A percentile compares a stretch with the other conserved stretches of the same genome.
Conservation (phyloP, 2,113 vertebrate genomes). For the Dasyprocta punctata region DNA sequence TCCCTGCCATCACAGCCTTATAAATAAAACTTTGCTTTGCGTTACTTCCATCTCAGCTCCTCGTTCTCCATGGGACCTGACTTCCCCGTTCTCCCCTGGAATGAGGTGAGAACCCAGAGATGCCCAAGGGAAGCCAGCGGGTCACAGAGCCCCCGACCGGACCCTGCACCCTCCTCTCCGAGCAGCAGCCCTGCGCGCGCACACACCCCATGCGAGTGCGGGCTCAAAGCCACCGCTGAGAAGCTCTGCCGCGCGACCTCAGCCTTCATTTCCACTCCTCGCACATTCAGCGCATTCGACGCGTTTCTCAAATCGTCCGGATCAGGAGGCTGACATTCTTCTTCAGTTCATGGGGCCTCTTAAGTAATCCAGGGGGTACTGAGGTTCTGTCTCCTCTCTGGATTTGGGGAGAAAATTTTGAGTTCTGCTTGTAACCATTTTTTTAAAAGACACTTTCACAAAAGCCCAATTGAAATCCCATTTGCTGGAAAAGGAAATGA, state of each 20-base stretch:
- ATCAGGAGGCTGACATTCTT: neutral
- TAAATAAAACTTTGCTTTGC: neutral
- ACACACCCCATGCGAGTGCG: neutral
- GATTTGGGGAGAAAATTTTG: neutral
- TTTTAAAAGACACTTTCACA: neutral
- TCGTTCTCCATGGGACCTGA: neutral
- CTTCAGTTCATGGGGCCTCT: neutral
- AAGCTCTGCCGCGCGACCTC: neutral
- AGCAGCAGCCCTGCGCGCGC: neutral
- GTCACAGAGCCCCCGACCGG: neutral
- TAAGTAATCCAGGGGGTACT: neutral
- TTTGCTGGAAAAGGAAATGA: conserved; percentile 45
- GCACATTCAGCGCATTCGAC: neutral
- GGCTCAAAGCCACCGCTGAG: neutral
- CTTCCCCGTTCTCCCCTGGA: neutral
- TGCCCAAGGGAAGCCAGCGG: neutral
- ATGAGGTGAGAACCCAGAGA: neutral
- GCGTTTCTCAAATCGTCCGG: conserved; percentile 12
- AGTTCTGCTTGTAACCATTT: neutral
- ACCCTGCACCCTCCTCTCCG: neutral
- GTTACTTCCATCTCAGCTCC: neutral
- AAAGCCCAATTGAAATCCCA: conserved; percentile 28
- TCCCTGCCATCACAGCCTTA: neutral
- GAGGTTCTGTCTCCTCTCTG: neutral
- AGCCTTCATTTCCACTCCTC: neutral